Base-by-base conservation (phyloP, 1,140 invertebrate species). In the Zaprionus tsacasi region DNA sequence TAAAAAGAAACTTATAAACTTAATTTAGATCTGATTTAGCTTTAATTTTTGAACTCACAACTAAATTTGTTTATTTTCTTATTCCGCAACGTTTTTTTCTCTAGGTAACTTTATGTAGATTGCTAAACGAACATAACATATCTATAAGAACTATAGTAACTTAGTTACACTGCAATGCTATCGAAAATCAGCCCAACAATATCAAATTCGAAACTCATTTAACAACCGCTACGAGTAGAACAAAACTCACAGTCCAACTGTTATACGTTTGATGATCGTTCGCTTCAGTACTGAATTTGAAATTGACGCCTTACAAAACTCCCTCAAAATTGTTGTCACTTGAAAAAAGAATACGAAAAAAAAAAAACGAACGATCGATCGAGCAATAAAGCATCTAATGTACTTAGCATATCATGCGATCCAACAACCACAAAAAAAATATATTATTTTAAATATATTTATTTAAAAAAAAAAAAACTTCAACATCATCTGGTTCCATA, bases 71-170 rank as follows among this genome's bases (percentile, higher is more conserved):
- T 83, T 74, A 36, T 79, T 64, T 85, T 77, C 69, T 75, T 73
- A 89, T 87, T 79, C 81, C 73, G 56, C 68, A 64, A 86, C 66
- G 35, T 82, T 81, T 91, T 77, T 79, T 88, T 91, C 91, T 90
- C 78, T 91, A 91, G 90, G 91, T 91, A 91, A 91, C 83, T 91
- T 91, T 91, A 91, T 91, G 91, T 91, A 91, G 87, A 85, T 79
- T 91, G 86, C 86, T 91, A 87, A 80, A 54, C 15, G 11, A 17
- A 40, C 52, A 52, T 35, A 40, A 60, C 64, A 55, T 86, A 72
- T 60, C 66, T 82, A 76, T 69, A 81, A 86, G 73, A 66, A 40
- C 65, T 73, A 78, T 88, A 87, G 86, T 82, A 85, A 91, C 87
- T 79, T 89, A 89, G 86, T 82, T 72, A 78, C 76, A 79, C 74